Evolutionary conservation across 2,113 vertebrate species (phyloP).

Genomic region (Cryptoleucopteryx plumbea): DNA sequence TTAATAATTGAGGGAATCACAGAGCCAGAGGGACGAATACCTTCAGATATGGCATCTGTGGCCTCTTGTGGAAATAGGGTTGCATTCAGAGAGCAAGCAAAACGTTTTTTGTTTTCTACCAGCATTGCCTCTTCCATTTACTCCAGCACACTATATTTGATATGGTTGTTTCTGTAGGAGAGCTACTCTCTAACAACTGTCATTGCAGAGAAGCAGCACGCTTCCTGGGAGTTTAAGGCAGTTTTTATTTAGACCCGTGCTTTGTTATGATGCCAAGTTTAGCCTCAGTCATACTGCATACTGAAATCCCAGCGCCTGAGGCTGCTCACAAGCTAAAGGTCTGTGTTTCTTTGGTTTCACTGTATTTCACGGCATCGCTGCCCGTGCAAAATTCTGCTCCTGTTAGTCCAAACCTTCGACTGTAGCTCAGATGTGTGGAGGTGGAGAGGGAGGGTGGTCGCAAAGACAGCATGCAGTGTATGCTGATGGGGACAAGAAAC

Average conservation of each 20-base stretch:
- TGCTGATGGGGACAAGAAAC: background rate
- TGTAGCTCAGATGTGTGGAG: background rate
- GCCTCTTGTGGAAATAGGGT: background rate
- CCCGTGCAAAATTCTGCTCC: background rate
- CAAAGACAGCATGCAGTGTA: background rate
- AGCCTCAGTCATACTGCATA: background rate
- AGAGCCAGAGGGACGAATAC: background rate
- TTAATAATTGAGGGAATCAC: background rate
- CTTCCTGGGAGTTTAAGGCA: background rate
- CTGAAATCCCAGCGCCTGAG: background rate
- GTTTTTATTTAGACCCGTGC: background rate
- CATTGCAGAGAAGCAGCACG: background rate
- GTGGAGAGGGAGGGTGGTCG: background rate
- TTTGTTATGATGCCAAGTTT: slow-evolving; percentile 37
- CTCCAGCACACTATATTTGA: background rate
- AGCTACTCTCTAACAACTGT: slow-evolving; percentile 7
- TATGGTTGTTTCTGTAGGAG: background rate
- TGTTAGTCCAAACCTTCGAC: background rate
- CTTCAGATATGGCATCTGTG: background rate
- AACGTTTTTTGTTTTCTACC: background rate
- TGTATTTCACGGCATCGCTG: background rate
- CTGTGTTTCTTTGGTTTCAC: background rate
- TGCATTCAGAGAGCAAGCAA: background rate
- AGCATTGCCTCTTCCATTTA: background rate
- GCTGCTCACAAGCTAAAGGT: background rate